Evolutionary conservation across 2,797 vertebrate species (phyloP).

Genomic region (Melanotaenia maccullochi): DNA sequence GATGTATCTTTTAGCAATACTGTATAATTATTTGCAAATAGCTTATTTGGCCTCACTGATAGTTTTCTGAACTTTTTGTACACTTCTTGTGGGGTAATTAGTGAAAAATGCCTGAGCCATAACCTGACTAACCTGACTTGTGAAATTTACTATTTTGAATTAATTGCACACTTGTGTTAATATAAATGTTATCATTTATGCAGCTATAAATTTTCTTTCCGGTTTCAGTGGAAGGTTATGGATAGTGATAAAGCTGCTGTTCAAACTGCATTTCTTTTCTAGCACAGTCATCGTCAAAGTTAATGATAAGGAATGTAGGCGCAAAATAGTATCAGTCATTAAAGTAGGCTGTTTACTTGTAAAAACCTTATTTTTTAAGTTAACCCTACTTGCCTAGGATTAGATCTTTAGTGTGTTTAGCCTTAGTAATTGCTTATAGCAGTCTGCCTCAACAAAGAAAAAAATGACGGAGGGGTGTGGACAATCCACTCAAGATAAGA

Average conservation of each 20-base stretch:
- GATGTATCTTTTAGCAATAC: slow-evolving; percentile 15
- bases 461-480: slow-evolving; percentile 50
- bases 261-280: slow-evolving; percentile 9
- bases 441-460: slow-evolving; percentile 58
- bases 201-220: slow-evolving; percentile 5
- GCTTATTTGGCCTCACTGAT: not conserved
- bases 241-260: slow-evolving; percentile 11
- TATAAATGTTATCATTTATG: slow-evolving; percentile 7
- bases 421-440: slow-evolving; percentile 65
- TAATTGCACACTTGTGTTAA: slow-evolving; percentile 2
- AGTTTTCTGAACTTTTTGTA: slow-evolving; percentile 1
- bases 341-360: slow-evolving; percentile 11
- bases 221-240: slow-evolving; percentile 9
- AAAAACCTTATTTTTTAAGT: slow-evolving; percentile 44
- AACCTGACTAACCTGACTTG: not conserved
- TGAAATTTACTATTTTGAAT: slow-evolving; percentile 10
- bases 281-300: slow-evolving; percentile 9
- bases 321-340: slow-evolving; percentile 21
- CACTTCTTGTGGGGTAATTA: slow-evolving; percentile 1
- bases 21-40: slow-evolving; percentile 12
- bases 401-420: slow-evolving; percentile 66
- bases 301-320: slow-evolving; percentile 11
- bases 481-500: slow-evolving; percentile 44
- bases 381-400: slow-evolving; percentile 58
- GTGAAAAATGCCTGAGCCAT: not conserved